Evolutionary conservation across 2,888 invertebrate genomes (phyloP), one percentile per base, ranked within the genome.

Genomic region (Thyatira batis): DNA sequence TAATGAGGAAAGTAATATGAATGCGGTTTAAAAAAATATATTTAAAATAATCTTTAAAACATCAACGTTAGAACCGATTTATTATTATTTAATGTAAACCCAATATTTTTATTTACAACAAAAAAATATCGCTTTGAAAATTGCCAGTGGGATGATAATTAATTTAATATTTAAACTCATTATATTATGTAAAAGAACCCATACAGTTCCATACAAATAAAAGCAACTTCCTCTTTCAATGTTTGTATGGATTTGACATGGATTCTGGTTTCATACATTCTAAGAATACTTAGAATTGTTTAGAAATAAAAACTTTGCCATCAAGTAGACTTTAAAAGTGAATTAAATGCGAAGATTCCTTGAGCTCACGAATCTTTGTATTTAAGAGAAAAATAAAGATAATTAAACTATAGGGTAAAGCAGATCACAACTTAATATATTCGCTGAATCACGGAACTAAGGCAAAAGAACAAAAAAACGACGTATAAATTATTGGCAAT

Each of bases 351-450:
- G 81, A 82, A 85, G 84, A 85, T 86, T 87, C 86, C 77, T 67
- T 68, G 91, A 92, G 91, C 91, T 92, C 91, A 80, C 75, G 89
- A 83, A 83, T 86, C 84, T 87, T 84, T 76, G 76, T 82, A 85
- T 90, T 91, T 88, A 81, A 85, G 74, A 66, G 55, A 63, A 67
- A 63, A 69, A 72, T 77, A 67, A 77, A 77, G 78, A 71, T 39
- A 76, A 65, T 75, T 73, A 75, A 82, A 79, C 73, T 82, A 84
- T 90, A 89, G 87, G 87, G 85, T 82, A 78, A 73, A 85, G 89
- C 88, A 85, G 76, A 85, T 90, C 90, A 92, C 91, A 91, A 92
- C 87, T 90, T 92, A 89, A 86, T 84, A 87, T 90, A 85, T 89
- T 89, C 82, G 88, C 84, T 73, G 85, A 73, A 81, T 89, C 91